Base-by-base conservation (phyloP, 2,888 invertebrate species). In the Lapara coniferarum region DNA sequence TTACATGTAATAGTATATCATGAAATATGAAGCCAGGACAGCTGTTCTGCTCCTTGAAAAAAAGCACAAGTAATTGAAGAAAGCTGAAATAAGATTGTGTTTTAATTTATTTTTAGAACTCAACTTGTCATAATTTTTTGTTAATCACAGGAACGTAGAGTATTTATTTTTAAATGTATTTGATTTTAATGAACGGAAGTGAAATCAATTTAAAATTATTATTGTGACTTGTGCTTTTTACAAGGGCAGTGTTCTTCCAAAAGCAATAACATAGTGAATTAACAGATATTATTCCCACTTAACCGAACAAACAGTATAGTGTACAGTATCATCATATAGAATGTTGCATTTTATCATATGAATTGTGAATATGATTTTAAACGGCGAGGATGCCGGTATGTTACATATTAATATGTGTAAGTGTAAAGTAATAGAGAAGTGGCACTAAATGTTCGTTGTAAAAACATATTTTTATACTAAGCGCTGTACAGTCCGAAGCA, bases 401-500 rank as follows among this genome's bases (percentile, higher is more conserved):
- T 19, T 63, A 63, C 56, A 67, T 37, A 25, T 13, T 19, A 16
- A 14, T 53, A 37, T 51, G 19, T 59, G 49, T 19, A 51, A 71
- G 72, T 71, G 73, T 73, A 71, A 71, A 74, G 73, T 74, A 57
- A 68, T 77, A 63, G 74, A 78, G 75, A 79, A 68, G 30, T 68
- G 58, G 58, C 51, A 52, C 51, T 68, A 52, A 19, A 71, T 71
- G 77, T 78, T 77, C 76, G 69, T 75, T 75, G 71, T 74, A 72
- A 78, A 78, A 76, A 66, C 72, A 84, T 84, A 84, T 84, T 84
- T 84, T 84, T 84, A 78, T 84, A 84, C 84, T 80, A 80, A 82
- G 72, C 49, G 58, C 72, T 67, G 69, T 66, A 71, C n/a, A n/a
- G n/a, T n/a, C n/a, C n/a, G n/a, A n/a, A n/a, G n/a, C n/a, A n/a